Evolutionary conservation across 2,113 vertebrate genomes (phyloP).

Genomic region (Chaetodon trifascialis): DNA sequence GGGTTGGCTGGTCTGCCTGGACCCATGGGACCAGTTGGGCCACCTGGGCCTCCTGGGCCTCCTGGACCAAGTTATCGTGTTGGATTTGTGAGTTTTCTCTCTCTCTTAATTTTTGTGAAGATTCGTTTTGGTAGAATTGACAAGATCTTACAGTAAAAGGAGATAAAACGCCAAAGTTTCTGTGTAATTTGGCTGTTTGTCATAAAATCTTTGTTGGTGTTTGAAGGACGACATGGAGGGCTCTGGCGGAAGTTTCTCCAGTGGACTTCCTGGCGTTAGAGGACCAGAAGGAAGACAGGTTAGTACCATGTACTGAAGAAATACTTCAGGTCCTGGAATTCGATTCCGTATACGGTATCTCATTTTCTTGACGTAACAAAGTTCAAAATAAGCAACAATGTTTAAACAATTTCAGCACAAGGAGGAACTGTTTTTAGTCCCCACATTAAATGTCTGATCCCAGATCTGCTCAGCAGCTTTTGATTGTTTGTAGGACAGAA

Average conservation of each 20-base stretch:
- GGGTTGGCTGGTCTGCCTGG: slow-evolving; percentile 91
- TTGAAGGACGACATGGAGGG: slow-evolving; percentile 94
- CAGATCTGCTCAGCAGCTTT: background rate
- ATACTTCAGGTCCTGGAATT: background rate
- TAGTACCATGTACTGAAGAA: slow-evolving; percentile 8
- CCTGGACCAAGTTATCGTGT: slow-evolving; percentile 81
- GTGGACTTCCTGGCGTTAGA: slow-evolving; percentile 74
- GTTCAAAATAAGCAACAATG: background rate
- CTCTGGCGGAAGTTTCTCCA: slow-evolving; percentile 81
- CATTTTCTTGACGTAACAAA: background rate
- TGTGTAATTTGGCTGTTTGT: background rate
- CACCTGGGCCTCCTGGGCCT: slow-evolving; percentile 88
- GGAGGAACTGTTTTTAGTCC: background rate
- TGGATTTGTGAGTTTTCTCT: slow-evolving; percentile 91
- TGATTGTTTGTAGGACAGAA: no score
- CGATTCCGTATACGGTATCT: background rate
- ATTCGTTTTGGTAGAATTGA: background rate
- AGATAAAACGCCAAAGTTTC: background rate
- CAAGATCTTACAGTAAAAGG: background rate
- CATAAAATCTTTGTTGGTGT: slow-evolving; percentile 13
- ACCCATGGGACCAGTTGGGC: slow-evolving; percentile 91
- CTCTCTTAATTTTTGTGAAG: background rate
- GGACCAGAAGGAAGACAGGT: slow-evolving; percentile 89
- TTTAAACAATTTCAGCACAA: no score
- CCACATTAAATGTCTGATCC: background rate